Conservation (phyloP, 2,888 invertebrate genomes). For the Ormyrus thymus region DNA sequence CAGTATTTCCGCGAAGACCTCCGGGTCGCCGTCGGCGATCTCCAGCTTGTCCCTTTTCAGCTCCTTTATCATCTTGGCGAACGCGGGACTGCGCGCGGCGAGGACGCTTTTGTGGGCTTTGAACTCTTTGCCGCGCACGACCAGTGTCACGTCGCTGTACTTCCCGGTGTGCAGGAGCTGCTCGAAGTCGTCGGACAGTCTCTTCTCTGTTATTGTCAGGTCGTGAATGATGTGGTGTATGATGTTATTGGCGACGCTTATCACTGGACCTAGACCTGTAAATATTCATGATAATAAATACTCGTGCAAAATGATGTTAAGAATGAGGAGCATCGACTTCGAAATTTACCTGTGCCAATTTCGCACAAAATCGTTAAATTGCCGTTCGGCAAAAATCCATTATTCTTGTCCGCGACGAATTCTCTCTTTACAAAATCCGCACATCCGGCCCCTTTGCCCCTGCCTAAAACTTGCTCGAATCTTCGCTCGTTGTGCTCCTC, state of each 20-base stretch:
- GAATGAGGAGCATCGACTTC: no score
- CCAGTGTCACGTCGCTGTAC: background rate
- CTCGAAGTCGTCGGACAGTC: background rate
- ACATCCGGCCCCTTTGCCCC: background rate
- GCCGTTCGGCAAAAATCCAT: background rate
- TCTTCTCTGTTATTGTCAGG: background rate
- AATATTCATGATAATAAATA: no score
- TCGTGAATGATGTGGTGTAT: background rate
- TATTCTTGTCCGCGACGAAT: background rate
- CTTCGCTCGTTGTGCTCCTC: conserved; percentile 9
- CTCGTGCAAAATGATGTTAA: no score
- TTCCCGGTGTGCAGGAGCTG: background rate
- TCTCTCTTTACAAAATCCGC: background rate
- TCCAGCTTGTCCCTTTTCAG: conserved; percentile 83
- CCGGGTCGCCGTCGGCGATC: conserved; percentile 96
- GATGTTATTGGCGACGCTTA: no score
- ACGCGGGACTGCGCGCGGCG: background rate
- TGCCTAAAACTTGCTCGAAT: background rate
- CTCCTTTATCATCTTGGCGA: conserved; percentile 75
- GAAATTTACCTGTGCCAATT: conserved; percentile 10
- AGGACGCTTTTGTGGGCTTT: background rate
- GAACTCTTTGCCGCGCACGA: background rate
- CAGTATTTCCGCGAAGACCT: conserved; percentile 95
- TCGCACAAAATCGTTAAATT: conserved; percentile 3
- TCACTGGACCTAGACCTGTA: background rate